Evolutionary conservation across 2,888 invertebrate genomes (phyloP).

Genomic region (Aphodius granarius): DNA sequence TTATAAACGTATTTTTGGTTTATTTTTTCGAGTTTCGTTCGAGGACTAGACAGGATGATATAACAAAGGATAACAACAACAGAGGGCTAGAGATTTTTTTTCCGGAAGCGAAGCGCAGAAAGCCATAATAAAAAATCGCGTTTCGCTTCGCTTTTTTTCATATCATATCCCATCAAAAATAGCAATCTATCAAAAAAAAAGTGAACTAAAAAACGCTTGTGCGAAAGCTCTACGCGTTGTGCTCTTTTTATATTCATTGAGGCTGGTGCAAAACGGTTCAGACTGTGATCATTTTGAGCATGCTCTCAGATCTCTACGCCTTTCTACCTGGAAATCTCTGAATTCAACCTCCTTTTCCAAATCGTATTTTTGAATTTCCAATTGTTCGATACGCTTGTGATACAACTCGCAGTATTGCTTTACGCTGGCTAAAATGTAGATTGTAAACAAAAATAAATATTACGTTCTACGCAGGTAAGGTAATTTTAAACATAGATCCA

Average conservation of each 20-base stretch:
- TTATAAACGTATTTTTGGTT: neutral
- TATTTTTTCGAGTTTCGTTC: neutral
- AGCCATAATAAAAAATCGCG: neutral
- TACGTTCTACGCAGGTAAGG: too few relatives aligned
- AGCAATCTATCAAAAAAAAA: constrained; percentile 18
- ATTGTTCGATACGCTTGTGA: constrained; percentile 77
- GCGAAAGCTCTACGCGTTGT: constrained; percentile 36
- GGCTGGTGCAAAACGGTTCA: constrained; percentile 32
- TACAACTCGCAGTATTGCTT: constrained; percentile 62
- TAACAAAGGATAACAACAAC: neutral
- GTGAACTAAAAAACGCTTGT: constrained; percentile 31
- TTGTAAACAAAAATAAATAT: neutral
- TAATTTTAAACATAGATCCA: neutral
- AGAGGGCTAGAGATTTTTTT: neutral
- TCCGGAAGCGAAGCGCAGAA: neutral
- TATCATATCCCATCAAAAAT: neutral
- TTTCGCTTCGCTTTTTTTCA: neutral
- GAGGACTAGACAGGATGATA: neutral
- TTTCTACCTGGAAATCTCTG: constrained; percentile 90
- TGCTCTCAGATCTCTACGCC: constrained; percentile 8
- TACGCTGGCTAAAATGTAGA: constrained; percentile 43
- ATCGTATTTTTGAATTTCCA: constrained; percentile 96
- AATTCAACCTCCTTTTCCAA: constrained; percentile 95
- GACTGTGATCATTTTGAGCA: neutral
- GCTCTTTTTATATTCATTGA: constrained; percentile 23